A percentile compares a stretch with the other conserved stretches of the same genome.
phyloP scores from a whole-genome alignment of 2,888 invertebrate genomes.

The Mayetiola destructor region DNA sequence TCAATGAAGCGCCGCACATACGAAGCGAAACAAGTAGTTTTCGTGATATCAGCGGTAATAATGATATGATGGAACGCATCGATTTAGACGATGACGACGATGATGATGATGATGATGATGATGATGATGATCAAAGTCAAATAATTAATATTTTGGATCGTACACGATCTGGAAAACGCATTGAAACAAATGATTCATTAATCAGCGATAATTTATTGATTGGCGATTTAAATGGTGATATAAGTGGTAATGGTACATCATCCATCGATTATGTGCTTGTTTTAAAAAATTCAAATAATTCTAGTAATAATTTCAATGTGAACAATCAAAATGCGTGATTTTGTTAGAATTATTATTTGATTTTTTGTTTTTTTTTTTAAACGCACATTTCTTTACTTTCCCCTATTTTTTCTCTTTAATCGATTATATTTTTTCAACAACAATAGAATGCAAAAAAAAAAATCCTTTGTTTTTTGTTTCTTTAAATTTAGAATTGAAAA shows the following conservation, averaged over 20 bases:
- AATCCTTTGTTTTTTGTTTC: no score
- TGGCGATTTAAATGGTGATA: slow-evolving; percentile 2
- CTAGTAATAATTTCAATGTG: not conserved
- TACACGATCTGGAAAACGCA: not conserved
- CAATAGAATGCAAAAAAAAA: no score
- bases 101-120: slow-evolving; percentile 3
- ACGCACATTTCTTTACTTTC: no score
- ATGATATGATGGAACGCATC: not conserved
- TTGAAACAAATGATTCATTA: no score
- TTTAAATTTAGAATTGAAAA: no score
- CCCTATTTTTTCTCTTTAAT: no score
- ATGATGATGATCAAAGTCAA: slow-evolving; percentile 5
- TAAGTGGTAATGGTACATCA: not conserved
- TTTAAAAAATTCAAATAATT: not conserved
- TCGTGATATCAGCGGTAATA: not conserved
- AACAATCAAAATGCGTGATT: slow-evolving; percentile 6
- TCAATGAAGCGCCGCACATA: slow-evolving; percentile 73
- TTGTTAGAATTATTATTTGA: not conserved
- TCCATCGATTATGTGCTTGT: slow-evolving; percentile 1
- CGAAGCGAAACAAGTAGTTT: slow-evolving; percentile 2
- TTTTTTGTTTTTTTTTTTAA: not conserved
- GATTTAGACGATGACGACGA: not conserved
- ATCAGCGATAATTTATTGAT: slow-evolving; percentile 1
- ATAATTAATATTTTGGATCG: slow-evolving; percentile 9
- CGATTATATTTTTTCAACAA: no score